Base-by-base conservation (phyloP, 2,888 invertebrate species). In the Pinctada fucata region DNA sequence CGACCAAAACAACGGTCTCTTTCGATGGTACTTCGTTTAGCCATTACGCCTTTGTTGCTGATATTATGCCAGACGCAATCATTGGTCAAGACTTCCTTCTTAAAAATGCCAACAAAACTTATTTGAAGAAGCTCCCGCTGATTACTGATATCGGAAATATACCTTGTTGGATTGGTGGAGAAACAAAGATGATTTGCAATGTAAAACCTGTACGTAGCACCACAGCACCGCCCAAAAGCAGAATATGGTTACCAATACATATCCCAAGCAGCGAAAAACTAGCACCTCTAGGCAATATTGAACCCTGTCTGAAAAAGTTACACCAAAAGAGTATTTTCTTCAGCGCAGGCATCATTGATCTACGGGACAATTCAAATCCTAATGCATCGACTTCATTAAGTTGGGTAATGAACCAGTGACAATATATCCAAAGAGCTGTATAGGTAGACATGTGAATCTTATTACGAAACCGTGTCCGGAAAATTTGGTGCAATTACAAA, bases 161-260 rank as follows among this genome's bases (percentile, higher is more conserved):
- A 16, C n/a, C 31, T 2, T 72, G 72, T 72, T 72, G 72, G 72
- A 13, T 72, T 8, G 72, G 72, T 10, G 72, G 72, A 13, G 52
- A 72, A 72, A 58, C 31, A n/a, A 3, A 47, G 63, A 72, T 72
- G 71, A 31, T 31, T 5, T 71, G 58, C 31, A 13, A 31, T 31
- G 71, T 71, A 3, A 8, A 16, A n/a, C 3, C 71, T 52, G 16
- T 3, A n/a, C 10, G 52, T 13, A 52, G 45, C 52, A 52, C 52
- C 52, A 52, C 52, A 3, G 5, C 52, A 2, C 71, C 71, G 8
- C 52, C 71, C 8, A 58, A 52, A 10, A 51, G 45, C 52, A 71
- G 49, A 51, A 8, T 52, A 31, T 16, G 51, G n/a, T 31, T 71
- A 50, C 71, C 71, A 31, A 52, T 71, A 3, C 50, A 16, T 16